Percentiles rank a stretch among this genome's conserved stretches.
Conservation (phyloP, 1,140 invertebrate species). For the Zaprionus taronus region DNA sequence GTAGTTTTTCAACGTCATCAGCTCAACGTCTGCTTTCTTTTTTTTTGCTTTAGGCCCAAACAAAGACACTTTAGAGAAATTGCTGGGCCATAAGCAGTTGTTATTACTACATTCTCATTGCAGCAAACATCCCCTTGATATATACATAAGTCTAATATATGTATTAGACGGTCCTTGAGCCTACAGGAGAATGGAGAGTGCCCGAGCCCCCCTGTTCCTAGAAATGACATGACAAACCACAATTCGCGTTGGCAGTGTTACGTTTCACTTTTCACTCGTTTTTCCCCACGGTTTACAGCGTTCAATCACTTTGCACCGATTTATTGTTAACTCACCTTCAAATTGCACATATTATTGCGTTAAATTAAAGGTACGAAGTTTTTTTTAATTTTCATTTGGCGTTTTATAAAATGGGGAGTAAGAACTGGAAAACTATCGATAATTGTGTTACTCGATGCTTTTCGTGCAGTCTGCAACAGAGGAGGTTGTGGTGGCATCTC, state of each 20-base stretch:
- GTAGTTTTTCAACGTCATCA: conserved; percentile 78
- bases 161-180: conserved; percentile 48
- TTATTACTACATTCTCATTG: conserved; percentile 9
- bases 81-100: conserved; percentile 20
- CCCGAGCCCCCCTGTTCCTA: conserved; percentile 30
- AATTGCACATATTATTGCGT: conserved; percentile 80
- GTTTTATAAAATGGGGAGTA: conserved; percentile 65
- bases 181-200: conserved; percentile 24
- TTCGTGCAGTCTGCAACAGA: background rate
- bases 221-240: conserved; percentile 37
- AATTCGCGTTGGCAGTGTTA: conserved; percentile 55
- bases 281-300: conserved; percentile 2
- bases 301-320: background rate
- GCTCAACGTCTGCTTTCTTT: conserved; percentile 67
- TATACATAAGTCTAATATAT: conserved; percentile 9
- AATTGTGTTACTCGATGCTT: conserved; percentile 20
- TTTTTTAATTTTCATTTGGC: conserved; percentile 76
- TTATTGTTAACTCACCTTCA: conserved; percentile 66
- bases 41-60: conserved; percentile 54
- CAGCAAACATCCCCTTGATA: conserved; percentile 25
- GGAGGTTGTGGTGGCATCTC: conserved; percentile 17
- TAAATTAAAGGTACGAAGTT: conserved; percentile 75
- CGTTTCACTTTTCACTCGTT: conserved; percentile 74
- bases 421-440: conserved; percentile 47
- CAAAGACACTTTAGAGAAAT: conserved; percentile 51